phyloP scores from a whole-genome alignment of 2,113 vertebrate genomes.

The Callopanchax toddi region DNA sequence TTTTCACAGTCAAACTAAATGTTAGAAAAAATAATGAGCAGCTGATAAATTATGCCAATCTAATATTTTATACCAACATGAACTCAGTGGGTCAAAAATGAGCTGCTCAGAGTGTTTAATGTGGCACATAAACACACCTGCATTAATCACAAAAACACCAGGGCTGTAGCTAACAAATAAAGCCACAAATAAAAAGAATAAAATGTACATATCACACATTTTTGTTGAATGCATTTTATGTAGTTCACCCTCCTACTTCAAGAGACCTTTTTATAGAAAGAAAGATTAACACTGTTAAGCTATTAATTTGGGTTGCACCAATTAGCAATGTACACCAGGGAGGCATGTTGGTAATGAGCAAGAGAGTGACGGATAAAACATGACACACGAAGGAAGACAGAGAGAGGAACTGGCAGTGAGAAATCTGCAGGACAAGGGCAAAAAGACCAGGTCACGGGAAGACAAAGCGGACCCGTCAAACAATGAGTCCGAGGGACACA shows the following conservation, averaged over 20 bases:
- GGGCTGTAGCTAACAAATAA: too few relatives aligned
- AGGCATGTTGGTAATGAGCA: slow-evolving; percentile 55
- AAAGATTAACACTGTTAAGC: slow-evolving; percentile 61
- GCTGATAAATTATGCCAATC: not conserved
- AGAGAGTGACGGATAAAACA: slow-evolving; percentile 35
- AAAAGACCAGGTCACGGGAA: slow-evolving; percentile 17
- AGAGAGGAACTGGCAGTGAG: slow-evolving; percentile 31
- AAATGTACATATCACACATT: too few relatives aligned
- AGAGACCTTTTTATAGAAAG: slow-evolving; percentile 50
- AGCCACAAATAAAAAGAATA: too few relatives aligned
- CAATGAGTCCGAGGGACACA: slow-evolving; percentile 17
- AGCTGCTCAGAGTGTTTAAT: not conserved
- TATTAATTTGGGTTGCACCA: slow-evolving; percentile 69
- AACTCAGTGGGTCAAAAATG: not conserved
- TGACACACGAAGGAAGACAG: slow-evolving; percentile 43
- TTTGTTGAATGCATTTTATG: slow-evolving; percentile 20
- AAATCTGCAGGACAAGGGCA: slow-evolving; percentile 25
- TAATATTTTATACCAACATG: not conserved
- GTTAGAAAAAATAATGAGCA: not conserved
- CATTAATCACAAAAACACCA: too few relatives aligned
- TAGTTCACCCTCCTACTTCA: slow-evolving; percentile 60
- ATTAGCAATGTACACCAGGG: slow-evolving; percentile 68
- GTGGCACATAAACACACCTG: not conserved
- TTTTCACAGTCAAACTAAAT: slow-evolving; percentile 27
- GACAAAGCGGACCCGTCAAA: slow-evolving; percentile 17